Evolutionary conservation across 2,888 invertebrate genomes (phyloP), one percentile per base, ranked within the genome.

Genomic region (Ryuthela nishihirai): DNA sequence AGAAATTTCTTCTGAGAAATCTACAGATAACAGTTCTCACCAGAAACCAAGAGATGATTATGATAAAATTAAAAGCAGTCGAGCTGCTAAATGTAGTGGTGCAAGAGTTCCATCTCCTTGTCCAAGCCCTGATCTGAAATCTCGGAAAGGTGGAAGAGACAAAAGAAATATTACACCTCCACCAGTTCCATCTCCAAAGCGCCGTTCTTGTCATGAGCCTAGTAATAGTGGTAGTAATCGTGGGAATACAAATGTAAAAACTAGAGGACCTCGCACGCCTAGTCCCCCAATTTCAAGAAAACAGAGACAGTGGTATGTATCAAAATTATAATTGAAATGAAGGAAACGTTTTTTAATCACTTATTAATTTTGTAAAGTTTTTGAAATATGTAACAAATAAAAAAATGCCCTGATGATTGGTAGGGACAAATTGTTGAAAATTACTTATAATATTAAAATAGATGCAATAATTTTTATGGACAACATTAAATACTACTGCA

Each of bases 191-290:
- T 45, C 50, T 10, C 54, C 60, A 6, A 41, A 49, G 42, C 48
- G 49, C 17, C 39, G 44, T 9, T 21, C 35, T 21, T n/a, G 17
- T 2, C 52, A 53, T 15, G 18, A 20, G 10, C 40, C 18, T n/a
- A 39, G 40, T 35, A 32, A 35, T 3, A 38, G 46, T 18, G 45
- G 23, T 7, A 23, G 34, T 1, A 34, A 39, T 15, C 41, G 43
- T 17, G 17, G 10, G 3, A 49, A 35, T 41, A 15, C 32, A 12
- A 45, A 3, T 72, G 71, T 29, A 48, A 64, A 10, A 82, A 81
- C 52, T 83, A 83, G 1, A 81, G 82, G 64, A 82, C 84, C 56
- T 9, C 42, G 45, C 46, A 62, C 55, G 17, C 60, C 3, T 82
- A 83, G 65, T 79, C 79, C 1, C 74, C 77, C 12, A 77, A 78